A percentile compares a stretch with the other conserved stretches of the same genome.
Conservation (phyloP, 2,113 vertebrate genomes). For the Lanius collurio region DNA sequence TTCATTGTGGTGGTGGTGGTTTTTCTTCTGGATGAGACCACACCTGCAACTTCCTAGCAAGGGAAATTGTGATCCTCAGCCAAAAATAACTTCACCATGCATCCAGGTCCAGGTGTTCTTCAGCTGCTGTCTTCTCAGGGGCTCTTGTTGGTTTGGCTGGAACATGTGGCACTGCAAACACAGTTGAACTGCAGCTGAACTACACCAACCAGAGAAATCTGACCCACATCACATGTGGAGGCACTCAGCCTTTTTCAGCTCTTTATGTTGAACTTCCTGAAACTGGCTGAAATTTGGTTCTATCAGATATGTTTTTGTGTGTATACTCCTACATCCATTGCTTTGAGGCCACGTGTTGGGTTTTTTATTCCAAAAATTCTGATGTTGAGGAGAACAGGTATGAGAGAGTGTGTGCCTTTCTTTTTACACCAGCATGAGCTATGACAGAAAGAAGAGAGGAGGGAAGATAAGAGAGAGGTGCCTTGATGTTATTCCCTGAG, state of each 20-base stretch:
- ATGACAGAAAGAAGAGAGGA: not conserved
- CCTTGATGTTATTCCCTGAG: not conserved
- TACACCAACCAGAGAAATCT: not conserved
- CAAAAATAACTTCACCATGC: not conserved
- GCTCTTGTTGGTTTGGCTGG: not conserved
- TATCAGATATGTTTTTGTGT: not conserved
- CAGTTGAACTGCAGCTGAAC: not conserved
- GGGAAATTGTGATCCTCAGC: not conserved
- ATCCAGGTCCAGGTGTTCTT: not conserved
- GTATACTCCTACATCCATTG: not conserved
- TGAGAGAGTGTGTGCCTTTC: not conserved
- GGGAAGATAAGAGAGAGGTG: not conserved
- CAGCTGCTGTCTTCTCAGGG: not conserved
- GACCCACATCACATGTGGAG: not conserved
- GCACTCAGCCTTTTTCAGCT: not conserved
- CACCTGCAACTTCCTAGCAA: not conserved
- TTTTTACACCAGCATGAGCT: not conserved
- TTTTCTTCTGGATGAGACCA: not conserved
- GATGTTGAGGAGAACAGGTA: not conserved
- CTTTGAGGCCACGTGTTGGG: not conserved
- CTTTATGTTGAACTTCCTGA: not conserved
- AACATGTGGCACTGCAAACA: not conserved
- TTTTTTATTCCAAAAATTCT: not conserved
- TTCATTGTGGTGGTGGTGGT: not conserved
- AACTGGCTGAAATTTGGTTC: not conserved